A percentile compares a stretch with the other conserved stretches of the same genome.
Conservation (phyloP, 2,113 vertebrate genomes). For the Grammomys dolichurus region DNA sequence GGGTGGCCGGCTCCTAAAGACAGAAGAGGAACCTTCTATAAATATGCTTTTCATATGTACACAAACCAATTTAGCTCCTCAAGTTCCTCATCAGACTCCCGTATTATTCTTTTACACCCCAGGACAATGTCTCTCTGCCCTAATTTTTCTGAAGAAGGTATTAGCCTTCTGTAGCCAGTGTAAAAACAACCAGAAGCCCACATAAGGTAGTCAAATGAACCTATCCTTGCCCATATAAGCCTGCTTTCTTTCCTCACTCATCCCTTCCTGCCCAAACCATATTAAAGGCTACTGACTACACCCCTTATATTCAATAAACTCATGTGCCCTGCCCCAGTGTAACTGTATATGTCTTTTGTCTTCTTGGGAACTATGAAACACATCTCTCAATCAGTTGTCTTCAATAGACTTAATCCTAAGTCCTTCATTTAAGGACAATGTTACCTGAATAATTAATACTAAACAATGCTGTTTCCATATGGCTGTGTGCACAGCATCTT, state of each 20-base stretch:
- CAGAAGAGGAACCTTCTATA: background rate
- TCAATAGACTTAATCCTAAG: background rate
- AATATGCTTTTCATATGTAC: background rate
- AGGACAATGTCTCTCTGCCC: rapidly evolving
- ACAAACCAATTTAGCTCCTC: background rate
- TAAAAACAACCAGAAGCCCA: background rate
- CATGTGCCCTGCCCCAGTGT: background rate
- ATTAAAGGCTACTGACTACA: background rate
- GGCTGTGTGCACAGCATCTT: background rate
- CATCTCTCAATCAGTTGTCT: background rate
- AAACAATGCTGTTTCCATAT: background rate
- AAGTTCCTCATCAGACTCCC: background rate
- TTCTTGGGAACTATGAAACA: background rate
- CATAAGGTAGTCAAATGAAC: background rate
- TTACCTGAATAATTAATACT: background rate
- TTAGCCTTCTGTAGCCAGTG: background rate
- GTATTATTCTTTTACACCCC: no score
- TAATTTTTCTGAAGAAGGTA: background rate
- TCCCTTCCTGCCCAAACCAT: background rate
- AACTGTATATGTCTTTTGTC: background rate
- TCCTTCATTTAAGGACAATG: background rate
- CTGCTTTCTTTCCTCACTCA: background rate
- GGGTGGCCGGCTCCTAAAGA: background rate
- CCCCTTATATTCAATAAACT: background rate
- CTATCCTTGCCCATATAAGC: no score